Evolutionary conservation across 2,113 vertebrate species (phyloP).

Genomic region (Chloropsis hardwickii): DNA sequence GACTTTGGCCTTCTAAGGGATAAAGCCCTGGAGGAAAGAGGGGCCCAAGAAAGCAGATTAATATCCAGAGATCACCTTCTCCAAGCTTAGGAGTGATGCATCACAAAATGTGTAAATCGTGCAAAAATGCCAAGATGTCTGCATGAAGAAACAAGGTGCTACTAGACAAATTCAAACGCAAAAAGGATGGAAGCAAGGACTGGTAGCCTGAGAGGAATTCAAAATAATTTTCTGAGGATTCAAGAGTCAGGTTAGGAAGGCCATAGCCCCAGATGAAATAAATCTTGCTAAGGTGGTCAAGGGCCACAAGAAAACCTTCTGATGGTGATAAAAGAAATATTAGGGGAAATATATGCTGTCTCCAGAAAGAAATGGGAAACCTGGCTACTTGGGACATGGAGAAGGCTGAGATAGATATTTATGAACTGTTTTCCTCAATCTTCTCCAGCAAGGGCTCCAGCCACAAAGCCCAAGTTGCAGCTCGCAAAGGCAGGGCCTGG

Average conservation of each 20-base stretch:
- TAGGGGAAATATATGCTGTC: background rate
- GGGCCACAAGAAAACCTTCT: background rate
- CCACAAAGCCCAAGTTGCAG: background rate
- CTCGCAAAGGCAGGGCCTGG: background rate
- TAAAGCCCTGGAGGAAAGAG: background rate
- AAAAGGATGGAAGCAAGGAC: background rate
- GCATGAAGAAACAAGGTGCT: background rate
- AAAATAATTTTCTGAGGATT: background rate
- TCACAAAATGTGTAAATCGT: background rate
- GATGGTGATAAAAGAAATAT: background rate
- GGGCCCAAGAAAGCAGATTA: background rate
- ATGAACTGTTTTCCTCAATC: background rate
- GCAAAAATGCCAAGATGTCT: background rate
- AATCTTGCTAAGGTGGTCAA: background rate
- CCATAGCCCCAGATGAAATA: background rate
- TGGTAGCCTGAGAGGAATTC: background rate
- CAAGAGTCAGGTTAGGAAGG: background rate
- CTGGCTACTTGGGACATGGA: background rate
- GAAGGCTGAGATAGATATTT: background rate
- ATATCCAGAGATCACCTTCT: background rate
- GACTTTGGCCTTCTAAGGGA: background rate
- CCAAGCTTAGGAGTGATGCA: background rate
- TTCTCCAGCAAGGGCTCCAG: background rate
- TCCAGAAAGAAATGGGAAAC: background rate
- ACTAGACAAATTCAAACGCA: background rate